Evolutionary conservation across 2,888 invertebrate species (phyloP).

Genomic region (Linnaemya vulpina): DNA sequence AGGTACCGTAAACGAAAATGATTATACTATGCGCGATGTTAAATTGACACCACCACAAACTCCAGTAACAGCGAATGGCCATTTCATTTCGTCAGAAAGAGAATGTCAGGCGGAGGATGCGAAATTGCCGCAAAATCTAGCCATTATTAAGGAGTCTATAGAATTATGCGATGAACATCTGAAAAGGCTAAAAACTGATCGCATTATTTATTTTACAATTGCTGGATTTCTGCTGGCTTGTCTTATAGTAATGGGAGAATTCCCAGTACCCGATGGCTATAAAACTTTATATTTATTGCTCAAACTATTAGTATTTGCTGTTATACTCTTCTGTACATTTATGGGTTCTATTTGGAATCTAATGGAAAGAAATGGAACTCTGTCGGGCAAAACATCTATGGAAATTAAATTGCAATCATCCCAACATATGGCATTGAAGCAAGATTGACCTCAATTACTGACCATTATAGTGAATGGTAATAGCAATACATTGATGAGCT

Average conservation of each 20-base stretch:
- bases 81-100: slow-evolving; percentile 1
- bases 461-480: slow-evolving; percentile 25
- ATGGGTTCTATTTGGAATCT: slow-evolving; percentile 93
- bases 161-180: slow-evolving; percentile 80
- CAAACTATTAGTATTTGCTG: slow-evolving; percentile 86
- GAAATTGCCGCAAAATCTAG: slow-evolving; percentile 75
- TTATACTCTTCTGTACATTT: slow-evolving; percentile 88
- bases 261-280: slow-evolving; percentile 79
- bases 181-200: slow-evolving; percentile 79
- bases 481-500: not conserved
- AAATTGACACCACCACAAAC: slow-evolving; percentile 50
- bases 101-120: slow-evolving; percentile 38
- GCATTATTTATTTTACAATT: slow-evolving; percentile 78
- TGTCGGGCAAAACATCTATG: slow-evolving; percentile 89
- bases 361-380: slow-evolving; percentile 90
- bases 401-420: slow-evolving; percentile 83
- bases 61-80: slow-evolving; percentile 47
- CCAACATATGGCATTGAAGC: slow-evolving; percentile 39
- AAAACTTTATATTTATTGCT: slow-evolving; percentile 84
- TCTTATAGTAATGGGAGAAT: slow-evolving; percentile 79
- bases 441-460: slow-evolving; percentile 55
- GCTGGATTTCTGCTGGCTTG: slow-evolving; percentile 78
- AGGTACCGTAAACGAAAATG: not conserved
- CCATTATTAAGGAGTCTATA: slow-evolving; percentile 79
- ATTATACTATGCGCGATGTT: slow-evolving; percentile 28